Evolutionary conservation across 2,113 vertebrate species (phyloP), one percentile per base, ranked within the genome.

Genomic region (Sigmodon hispidus): DNA sequence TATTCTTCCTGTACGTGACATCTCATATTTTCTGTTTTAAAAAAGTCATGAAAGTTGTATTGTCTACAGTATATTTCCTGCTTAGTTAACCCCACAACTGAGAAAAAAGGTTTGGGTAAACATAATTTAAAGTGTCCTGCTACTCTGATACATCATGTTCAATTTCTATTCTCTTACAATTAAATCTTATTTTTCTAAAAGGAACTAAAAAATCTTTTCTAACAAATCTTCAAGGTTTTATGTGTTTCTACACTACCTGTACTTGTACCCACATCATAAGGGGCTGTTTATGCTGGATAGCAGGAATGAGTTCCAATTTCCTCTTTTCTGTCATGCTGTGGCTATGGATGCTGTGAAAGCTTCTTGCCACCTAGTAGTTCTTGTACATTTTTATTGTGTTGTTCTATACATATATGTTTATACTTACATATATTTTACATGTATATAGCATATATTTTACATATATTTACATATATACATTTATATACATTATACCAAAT

Each of bases 61-160:
- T 94, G 43, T 89, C 69, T 92, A 76, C 43, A 73, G 94, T 94
- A 89, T 52, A 16, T 73, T 94, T 94, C 95, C 88, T 92, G 80
- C 63, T 91, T 89, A 90, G 81, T 90, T 90, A 96, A 75, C 75
- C 40, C 40, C 90, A 93, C 50, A 69, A 26, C 59, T 93, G 31
- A 96, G 67, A 94, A 57, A 26, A 69, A 87, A 88, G 80, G 67
- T 90, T 91, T 97, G 94, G 79, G 94, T 89, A 87, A 94, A 84
- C 4, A 84, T 29, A 87, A 89, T 91, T 52, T 95, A 63, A 93
- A 93, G 80, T 94, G 72, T 94, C 73, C 67, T 96, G 45, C 21
- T 87, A 90, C 90, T 83, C 26, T 7, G 94, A 63, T 90, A 57
- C 11, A 61, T 87, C 61, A 77, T 84, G n/a, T 85, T 92, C 93